Evolutionary conservation across 2,888 invertebrate genomes (phyloP).

Genomic region (Ctena decussata): DNA sequence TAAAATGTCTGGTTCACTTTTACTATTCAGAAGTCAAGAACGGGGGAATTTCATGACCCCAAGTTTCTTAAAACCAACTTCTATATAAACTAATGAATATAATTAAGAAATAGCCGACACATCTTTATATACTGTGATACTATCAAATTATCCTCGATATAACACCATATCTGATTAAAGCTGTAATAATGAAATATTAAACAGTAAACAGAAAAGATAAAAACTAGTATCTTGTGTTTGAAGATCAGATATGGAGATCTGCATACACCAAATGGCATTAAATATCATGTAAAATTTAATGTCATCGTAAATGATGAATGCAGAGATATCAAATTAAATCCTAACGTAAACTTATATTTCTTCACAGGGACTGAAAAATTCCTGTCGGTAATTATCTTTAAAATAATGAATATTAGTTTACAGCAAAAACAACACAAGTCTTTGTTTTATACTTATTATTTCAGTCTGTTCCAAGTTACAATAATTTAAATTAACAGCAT

Average conservation of each 20-base stretch:
- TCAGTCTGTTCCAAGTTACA: neutral
- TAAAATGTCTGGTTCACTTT: no score
- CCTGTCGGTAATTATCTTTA: slow-evolving; percentile 24
- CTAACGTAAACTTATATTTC: neutral
- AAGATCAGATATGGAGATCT: neutral
- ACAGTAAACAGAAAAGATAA: neutral
- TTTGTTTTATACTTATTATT: slow-evolving; percentile 50
- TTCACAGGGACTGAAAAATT: slow-evolving; percentile 1
- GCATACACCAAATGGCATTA: neutral
- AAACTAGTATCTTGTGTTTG: neutral
- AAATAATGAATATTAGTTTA: slow-evolving; percentile 48
- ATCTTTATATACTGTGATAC: neutral
- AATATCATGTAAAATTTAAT: slow-evolving; percentile 1
- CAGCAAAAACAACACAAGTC: slow-evolving; percentile 32
- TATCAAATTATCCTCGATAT: neutral
- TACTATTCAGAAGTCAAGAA: no score
- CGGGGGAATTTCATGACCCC: no score
- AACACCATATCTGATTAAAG: neutral
- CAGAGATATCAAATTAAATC: neutral
- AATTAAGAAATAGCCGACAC: neutral
- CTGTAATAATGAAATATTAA: neutral
- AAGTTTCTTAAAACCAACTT: no score
- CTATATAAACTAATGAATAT: neutral
- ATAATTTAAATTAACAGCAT: neutral
- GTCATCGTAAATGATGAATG: slow-evolving; percentile 4